Evolutionary conservation across 1,140 invertebrate genomes (phyloP), one percentile per base, ranked within the genome.

Genomic region (Neodiprion fabricii): DNA sequence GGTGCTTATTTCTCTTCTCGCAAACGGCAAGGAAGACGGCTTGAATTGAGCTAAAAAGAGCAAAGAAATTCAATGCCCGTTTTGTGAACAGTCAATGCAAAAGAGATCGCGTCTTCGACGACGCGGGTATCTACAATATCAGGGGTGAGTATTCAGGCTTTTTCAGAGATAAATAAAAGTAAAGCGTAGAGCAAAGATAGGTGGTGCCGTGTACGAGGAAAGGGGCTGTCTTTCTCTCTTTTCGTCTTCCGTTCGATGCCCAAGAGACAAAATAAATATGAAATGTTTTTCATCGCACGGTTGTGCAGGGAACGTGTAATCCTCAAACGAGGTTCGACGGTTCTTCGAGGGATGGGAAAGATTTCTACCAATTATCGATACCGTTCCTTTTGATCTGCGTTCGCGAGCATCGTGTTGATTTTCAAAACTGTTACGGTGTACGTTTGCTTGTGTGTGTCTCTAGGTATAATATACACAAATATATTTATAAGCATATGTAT

Each of bases 321-420:
- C 85, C 83, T 86, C 85, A 86, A 87, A 87, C 84, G 84, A 73
- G 72, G 75, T 40, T 40, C n/a, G 40, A 9, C 50, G 21, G 70
- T 61, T 73, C 67, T 66, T 77, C 75, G 65, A 48, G 48, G 61
- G 69, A 67, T 65, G 70, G 48, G 49, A 67, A 84, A 85, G 85
- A 86, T 87, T 84, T 86, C 79, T 78, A 81, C 85, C 86, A 88
- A 88, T 88, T 88, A 88, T 88, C 85, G 82, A 86, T 83, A 83
- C 75, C 76, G 79, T 72, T 78, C 40, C 85, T 85, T 87, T 88
- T 87, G 86, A 87, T 87, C 85, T 86, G 23, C 77, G 40, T 21
- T 72, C 28, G 70, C 74, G 74, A 73, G 72, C n/a, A 50, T 61
- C 48, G 82, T 84, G 84, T 86, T 84, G 84, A 85, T 85, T 84